phyloP scores from a whole-genome alignment of 2,888 invertebrate genomes.

The Oegoconia quadripuncta region DNA sequence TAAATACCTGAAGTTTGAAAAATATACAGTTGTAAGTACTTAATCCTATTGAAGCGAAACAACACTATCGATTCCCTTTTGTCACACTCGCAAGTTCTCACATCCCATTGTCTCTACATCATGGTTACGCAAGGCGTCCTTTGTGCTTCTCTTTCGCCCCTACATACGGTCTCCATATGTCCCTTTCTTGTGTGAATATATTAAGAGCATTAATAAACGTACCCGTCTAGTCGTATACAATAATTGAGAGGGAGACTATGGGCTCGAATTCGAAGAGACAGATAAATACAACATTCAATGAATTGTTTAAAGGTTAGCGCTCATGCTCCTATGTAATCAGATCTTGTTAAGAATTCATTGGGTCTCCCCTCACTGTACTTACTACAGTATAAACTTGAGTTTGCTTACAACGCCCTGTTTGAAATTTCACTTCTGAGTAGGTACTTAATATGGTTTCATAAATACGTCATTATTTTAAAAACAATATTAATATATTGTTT shows the following conservation, averaged over 20 bases:
- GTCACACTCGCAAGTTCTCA: constrained; percentile 17
- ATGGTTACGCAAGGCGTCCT: constrained; percentile 24
- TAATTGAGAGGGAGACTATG: constrained; percentile 22
- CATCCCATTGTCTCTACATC: constrained; percentile 20
- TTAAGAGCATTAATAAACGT: constrained; percentile 32
- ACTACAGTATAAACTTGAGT: too few relatives aligned
- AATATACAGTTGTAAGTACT: neutral
- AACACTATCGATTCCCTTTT: constrained; percentile 14
- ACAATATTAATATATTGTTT: too few relatives aligned
- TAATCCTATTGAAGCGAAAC: constrained; percentile 7
- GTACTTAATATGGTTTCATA: too few relatives aligned
- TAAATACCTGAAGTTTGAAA: constrained; percentile 4
- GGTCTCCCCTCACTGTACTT: too few relatives aligned
- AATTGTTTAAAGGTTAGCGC: neutral
- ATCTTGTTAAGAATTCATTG: neutral
- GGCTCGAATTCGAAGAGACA: neutral
- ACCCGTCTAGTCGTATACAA: constrained; percentile 28
- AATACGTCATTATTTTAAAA: too few relatives aligned
- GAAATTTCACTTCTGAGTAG: too few relatives aligned
- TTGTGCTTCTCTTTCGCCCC: constrained; percentile 10
- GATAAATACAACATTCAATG: neutral
- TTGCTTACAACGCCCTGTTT: too few relatives aligned
- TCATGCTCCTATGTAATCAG: neutral
- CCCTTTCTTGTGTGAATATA: constrained; percentile 26
- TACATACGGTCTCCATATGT: constrained; percentile 9